phyloP scores from a whole-genome alignment of 2,888 invertebrate species.

The Ophion obscuratus region DNA sequence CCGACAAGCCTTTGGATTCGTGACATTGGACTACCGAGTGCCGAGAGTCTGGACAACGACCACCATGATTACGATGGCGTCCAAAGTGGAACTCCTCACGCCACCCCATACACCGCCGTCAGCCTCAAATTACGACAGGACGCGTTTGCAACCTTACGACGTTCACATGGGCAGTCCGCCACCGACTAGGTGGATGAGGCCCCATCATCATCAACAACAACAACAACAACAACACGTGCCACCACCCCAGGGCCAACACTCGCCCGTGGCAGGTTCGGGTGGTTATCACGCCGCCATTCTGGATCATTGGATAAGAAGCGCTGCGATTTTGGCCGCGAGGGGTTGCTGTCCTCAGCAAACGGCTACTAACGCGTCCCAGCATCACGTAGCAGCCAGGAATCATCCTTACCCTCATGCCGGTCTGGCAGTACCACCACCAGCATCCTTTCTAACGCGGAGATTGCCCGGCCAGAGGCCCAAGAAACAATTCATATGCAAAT shows the following conservation, averaged over 20 bases:
- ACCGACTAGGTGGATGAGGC: slow-evolving; percentile 74
- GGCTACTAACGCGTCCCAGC: slow-evolving; percentile 72
- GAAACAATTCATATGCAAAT: slow-evolving; percentile 99
- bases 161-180: slow-evolving; percentile 61
- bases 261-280: slow-evolving; percentile 54
- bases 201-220: slow-evolving; percentile 63
- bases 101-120: slow-evolving; percentile 81
- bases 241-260: slow-evolving; percentile 66
- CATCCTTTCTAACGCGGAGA: slow-evolving; percentile 88
- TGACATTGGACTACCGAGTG: background rate
- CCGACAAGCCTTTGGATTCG: background rate
- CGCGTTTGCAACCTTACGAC: slow-evolving; percentile 49
- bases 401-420: slow-evolving; percentile 74
- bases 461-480: slow-evolving; percentile 94
- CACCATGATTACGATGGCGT: slow-evolving; percentile 74
- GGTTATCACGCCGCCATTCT: slow-evolving; percentile 77
- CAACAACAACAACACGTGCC: slow-evolving; percentile 65
- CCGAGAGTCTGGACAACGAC: background rate
- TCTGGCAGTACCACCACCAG: slow-evolving; percentile 77
- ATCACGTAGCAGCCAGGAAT: slow-evolving; percentile 82
- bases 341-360: slow-evolving; percentile 84
- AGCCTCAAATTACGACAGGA: slow-evolving; percentile 57
- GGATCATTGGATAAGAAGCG: slow-evolving; percentile 80
- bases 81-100: slow-evolving; percentile 81
- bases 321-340: slow-evolving; percentile 78